These are phyloP conservation scores for Patella ulyssiponensis DNA, from an alignment of 2,888 invertebrate species.

Conservation along the genomic window DNA sequence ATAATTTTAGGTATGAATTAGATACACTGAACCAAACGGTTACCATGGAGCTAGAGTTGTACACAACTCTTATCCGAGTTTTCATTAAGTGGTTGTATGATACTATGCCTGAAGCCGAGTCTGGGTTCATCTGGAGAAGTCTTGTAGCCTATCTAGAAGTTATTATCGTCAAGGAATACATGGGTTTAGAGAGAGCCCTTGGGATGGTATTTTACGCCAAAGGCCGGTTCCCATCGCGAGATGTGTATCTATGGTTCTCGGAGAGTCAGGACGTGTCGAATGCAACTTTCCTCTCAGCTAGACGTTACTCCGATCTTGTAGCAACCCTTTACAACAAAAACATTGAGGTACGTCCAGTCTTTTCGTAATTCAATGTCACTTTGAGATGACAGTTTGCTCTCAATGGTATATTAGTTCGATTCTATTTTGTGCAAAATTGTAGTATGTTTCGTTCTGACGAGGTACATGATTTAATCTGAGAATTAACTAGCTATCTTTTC, in stretches of 20 bases:
- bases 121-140: slow-evolving; percentile 58
- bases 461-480: too few relatives aligned
- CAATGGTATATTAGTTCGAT: too few relatives aligned
- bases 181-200: slow-evolving; percentile 60
- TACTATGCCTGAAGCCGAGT: slow-evolving; percentile 71
- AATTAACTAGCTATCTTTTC: too few relatives aligned
- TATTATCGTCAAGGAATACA: slow-evolving; percentile 58
- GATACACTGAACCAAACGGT: slow-evolving; percentile 42
- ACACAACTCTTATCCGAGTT: slow-evolving; percentile 57
- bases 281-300: slow-evolving; percentile 57
- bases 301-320: slow-evolving; percentile 56
- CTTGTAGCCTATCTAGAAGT: slow-evolving; percentile 64
- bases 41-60: slow-evolving; percentile 59
- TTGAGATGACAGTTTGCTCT: not conserved
- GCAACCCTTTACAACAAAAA: slow-evolving; percentile 53
- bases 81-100: slow-evolving; percentile 63
- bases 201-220: slow-evolving; percentile 61
- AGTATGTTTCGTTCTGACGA: too few relatives aligned
- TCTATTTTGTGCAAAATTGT: too few relatives aligned
- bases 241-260: slow-evolving; percentile 59
- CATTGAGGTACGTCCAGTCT: slow-evolving; percentile 26
- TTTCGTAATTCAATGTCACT: not conserved
- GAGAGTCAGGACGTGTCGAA: slow-evolving; percentile 63
- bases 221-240: slow-evolving; percentile 55
- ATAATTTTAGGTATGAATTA: slow-evolving; percentile 41